These are phyloP conservation scores for Lasioglossum oenotherae DNA, from an alignment of 2,888 invertebrate species.

Conservation along the genomic window DNA sequence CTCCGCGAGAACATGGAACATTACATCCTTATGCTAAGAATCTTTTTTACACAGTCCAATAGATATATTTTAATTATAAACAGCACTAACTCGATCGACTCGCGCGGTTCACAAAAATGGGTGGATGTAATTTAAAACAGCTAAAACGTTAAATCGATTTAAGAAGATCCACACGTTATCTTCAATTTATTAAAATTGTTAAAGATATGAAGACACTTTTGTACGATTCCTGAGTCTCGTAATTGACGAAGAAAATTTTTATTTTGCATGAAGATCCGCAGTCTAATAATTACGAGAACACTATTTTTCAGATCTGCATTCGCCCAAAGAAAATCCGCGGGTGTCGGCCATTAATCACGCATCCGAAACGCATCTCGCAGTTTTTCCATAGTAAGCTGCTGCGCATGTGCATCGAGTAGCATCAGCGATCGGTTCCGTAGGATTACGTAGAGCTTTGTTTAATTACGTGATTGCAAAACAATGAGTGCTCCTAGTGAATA, in stretches of 20 bases:
- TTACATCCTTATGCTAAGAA: neutral
- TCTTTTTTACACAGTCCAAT: no score
- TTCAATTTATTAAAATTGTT: no score
- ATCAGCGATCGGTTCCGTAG: slow-evolving; percentile 25
- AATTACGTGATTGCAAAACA: slow-evolving; percentile 59
- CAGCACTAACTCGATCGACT: neutral
- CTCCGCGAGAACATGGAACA: neutral
- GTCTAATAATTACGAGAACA: neutral
- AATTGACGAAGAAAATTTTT: no score
- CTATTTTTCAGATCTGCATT: neutral
- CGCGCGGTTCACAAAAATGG: neutral
- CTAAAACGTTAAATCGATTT: no score
- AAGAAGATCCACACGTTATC: no score
- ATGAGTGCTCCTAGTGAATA: slow-evolving; percentile 57
- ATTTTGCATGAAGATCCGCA: no score
- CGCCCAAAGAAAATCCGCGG: neutral
- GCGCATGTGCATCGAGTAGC: neutral
- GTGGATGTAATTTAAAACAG: no score
- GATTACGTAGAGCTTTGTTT: slow-evolving; percentile 59
- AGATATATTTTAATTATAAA: neutral
- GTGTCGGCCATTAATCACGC: neutral
- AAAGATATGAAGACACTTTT: no score
- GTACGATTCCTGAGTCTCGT: no score
- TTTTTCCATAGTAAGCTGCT: neutral
- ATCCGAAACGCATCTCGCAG: neutral